A percentile compares a stretch with the other conserved stretches of the same genome.
Conservation (phyloP, 2,113 vertebrate species). For the Asarcornis scutulata region DNA sequence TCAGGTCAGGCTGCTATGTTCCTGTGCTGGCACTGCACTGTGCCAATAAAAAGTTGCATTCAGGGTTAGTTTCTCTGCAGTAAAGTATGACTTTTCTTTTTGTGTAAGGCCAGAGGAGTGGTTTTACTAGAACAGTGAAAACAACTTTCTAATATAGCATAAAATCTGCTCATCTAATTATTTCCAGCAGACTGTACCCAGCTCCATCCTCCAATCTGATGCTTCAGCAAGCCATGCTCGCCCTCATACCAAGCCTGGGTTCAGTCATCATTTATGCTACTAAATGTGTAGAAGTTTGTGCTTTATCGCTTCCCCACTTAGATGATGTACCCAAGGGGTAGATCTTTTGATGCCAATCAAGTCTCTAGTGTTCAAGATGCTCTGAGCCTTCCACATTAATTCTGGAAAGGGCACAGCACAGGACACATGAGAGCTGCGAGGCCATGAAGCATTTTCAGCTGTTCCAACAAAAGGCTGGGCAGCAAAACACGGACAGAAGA, state of each 20-base stretch:
- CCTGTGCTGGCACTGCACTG: not conserved
- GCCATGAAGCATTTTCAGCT: not conserved
- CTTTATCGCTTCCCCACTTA: not conserved
- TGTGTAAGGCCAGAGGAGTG: not conserved
- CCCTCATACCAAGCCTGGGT: not conserved
- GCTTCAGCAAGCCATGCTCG: not conserved
- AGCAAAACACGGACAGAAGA: not conserved
- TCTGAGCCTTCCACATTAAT: not conserved
- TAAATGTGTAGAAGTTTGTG: not conserved
- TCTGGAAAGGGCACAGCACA: not conserved
- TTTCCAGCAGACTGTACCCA: not conserved
- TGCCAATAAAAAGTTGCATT: not conserved
- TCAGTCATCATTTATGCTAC: not conserved
- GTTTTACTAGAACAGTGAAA: not conserved
- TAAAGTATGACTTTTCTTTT: not conserved
- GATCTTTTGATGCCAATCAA: not conserved
- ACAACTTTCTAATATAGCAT: not conserved
- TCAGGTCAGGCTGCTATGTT: not conserved
- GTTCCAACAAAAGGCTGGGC: not conserved
- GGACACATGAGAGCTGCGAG: not conserved
- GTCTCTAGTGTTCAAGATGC: not conserved
- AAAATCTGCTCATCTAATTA: not conserved
- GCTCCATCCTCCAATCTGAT: not conserved
- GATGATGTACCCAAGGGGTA: not conserved
- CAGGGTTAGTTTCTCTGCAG: not conserved